Evolutionary conservation across 2,113 vertebrate genomes (phyloP), one percentile per base, ranked within the genome.

Genomic region (Gobio gobio): DNA sequence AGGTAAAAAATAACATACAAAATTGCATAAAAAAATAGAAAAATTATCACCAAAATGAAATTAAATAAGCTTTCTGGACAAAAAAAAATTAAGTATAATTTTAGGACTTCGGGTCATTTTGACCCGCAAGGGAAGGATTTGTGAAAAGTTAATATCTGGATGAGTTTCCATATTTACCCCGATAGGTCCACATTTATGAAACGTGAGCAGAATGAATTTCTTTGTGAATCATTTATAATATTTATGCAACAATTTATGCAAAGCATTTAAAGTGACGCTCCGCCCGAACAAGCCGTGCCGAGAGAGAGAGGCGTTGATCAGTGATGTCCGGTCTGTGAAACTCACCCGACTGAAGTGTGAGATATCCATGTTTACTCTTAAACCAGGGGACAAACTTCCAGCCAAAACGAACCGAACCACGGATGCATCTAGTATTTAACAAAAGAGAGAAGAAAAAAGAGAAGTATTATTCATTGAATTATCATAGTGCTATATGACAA

Each of bases 351-450:
- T 40, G 76, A 74, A 22, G 76, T 1, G 73, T 54, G 10, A 74
- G 47, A 54, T 56, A 29, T 47, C 4, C 12, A 59, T 70, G 83
- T 86, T 86, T 86, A 86, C 81, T 72, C 56, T 73, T 68, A 79
- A 87, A 36, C 81, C 86, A 76, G 83, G 83, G 47, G 56, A 63
- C 22, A 24, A 45, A 76, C 83, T 81, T 84, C 70, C 86, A 76
- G 78, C 59, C 83, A 58, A 73, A 78, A 73, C 20, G 6, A 26
- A 45, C n/a, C 0, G 2, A 13, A 83, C 33, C 24, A 12, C 7
- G 33, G 45, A 84, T 84, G 73, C 45, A 77, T 66, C 10, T 84
- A 76, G 72, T 84, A 45, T 84, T 63, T 20, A 14, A 47, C 13
- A 26, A 24, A 3, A 24, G 10, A 16, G 20, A 72, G 10, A 24